A percentile compares a stretch with the other conserved stretches of the same genome.
Conservation (phyloP, 2,113 vertebrate genomes). For the Sinocyclocheilus maitianheensis region DNA sequence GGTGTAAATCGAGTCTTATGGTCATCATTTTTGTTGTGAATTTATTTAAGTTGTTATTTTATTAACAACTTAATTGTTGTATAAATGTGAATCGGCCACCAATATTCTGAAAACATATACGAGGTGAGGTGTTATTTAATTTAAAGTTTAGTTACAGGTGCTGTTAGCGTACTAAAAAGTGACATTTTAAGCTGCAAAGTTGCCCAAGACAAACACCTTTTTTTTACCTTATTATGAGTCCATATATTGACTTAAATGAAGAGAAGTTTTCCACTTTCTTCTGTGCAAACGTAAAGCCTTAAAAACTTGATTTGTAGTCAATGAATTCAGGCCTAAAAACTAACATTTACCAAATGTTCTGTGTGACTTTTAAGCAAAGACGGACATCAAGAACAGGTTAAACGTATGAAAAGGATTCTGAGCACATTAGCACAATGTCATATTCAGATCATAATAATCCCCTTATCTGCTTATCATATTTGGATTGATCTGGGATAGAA, state of each 20-base stretch:
- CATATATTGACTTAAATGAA: not conserved
- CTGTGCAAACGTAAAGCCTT: not conserved
- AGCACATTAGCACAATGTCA: conserved; percentile 4
- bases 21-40: not conserved
- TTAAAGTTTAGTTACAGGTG: not conserved
- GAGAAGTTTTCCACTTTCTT: not conserved
- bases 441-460: conserved; percentile 20
- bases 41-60: too few species aligned
- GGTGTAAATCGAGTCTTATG: not conserved
- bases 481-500: conserved; percentile 9
- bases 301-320: conserved; percentile 1
- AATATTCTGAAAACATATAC: not conserved
- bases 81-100: not conserved
- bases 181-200: not conserved
- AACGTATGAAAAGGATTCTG: not conserved
- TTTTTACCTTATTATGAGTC: not conserved
- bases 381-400: not conserved
- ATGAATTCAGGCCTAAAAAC: not conserved
- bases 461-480: not conserved
- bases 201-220: not conserved
- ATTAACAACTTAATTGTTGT: not conserved
- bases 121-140: not conserved
- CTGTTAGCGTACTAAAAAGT: not conserved
- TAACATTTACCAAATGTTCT: not conserved
- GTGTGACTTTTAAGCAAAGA: not conserved